Base-by-base conservation (phyloP, 1,140 invertebrate genomes). In the Araneus ventricosus region DNA sequence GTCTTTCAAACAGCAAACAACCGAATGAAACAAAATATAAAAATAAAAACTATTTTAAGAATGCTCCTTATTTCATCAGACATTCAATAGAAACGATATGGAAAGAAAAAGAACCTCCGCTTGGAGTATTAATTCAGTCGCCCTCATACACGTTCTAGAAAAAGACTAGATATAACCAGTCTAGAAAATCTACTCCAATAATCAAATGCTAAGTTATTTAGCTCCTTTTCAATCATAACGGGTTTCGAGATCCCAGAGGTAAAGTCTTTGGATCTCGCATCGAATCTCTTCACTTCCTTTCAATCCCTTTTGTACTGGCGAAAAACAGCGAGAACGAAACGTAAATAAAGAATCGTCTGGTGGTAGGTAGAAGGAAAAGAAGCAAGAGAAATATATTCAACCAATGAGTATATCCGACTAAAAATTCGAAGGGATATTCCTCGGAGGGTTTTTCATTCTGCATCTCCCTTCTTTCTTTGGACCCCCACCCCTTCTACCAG, bases 131-230 rank as follows among this genome's bases (percentile, higher is more conserved):
- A 82, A 82, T 82, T 30, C 41, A 24, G 22, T 17, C 2, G 39
- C 1, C 37, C 5, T 34, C 70, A 67, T 67, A 75, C 70, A 75
- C 20, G 6, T 30, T 75, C 20, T 30, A 34, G 34, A 75, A 84
- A 82, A 45, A 37, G 79, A 8, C 3, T 6, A 37, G 41, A 82
- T 30, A 57, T 52, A 84, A 52, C 41, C n/a, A 52, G 41, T 84
- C 41, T n/a, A n/a, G 82, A 84, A 84, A 30, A 84, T 52, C 45
- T 52, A 84, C 20, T 84, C 61, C 52, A 84, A 84, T 91, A 91
- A 91, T 84, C 89, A 84, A 91, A 91, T 91, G 89, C 89, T 89
- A 79, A 91, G 89, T 91, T 91, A 91, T 91, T 91, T 91, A 84
- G 89, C 70, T 82, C 22, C 27, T 82, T 91, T 91, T 91, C 89